phyloP scores from a whole-genome alignment of 2,113 vertebrate species.

The Raja brachyura region DNA sequence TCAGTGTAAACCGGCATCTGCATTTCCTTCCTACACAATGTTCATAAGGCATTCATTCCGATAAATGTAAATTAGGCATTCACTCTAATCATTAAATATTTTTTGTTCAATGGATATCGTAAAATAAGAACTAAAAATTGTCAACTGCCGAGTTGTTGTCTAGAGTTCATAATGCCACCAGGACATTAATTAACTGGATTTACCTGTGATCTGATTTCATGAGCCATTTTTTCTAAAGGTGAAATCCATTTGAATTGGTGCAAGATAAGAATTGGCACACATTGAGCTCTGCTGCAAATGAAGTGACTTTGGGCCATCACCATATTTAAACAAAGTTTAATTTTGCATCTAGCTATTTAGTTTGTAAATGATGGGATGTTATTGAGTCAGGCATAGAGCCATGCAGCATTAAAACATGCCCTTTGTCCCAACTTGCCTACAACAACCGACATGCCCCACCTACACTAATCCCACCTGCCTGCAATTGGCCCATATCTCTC shows the following conservation, averaged over 20 bases:
- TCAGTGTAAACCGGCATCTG: too few species aligned
- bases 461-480: too few species aligned
- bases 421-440: too few species aligned
- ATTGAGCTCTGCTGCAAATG: not conserved
- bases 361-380: not conserved
- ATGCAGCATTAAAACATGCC: too few species aligned
- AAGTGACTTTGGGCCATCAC: not conserved
- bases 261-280: not conserved
- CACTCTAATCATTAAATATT: not conserved
- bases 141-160: not conserved
- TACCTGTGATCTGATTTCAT: not conserved
- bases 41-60: too few species aligned
- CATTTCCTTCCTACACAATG: too few species aligned
- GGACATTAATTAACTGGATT: not conserved
- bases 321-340: not conserved
- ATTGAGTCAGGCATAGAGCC: too few species aligned
- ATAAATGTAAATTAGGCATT: not conserved
- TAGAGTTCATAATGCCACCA: not conserved
- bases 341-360: not conserved
- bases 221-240: not conserved
- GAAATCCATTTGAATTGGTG: slow-evolving; percentile 4
- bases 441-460: too few species aligned
- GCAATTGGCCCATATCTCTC: too few species aligned
- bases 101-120: not conserved
- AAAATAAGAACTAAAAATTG: not conserved